Percentiles rank a stretch among this genome's conserved stretches.
Evolutionary conservation across 2,797 vertebrate genomes (phyloP).

Genomic region (Paedocypris micromegethes): DNA sequence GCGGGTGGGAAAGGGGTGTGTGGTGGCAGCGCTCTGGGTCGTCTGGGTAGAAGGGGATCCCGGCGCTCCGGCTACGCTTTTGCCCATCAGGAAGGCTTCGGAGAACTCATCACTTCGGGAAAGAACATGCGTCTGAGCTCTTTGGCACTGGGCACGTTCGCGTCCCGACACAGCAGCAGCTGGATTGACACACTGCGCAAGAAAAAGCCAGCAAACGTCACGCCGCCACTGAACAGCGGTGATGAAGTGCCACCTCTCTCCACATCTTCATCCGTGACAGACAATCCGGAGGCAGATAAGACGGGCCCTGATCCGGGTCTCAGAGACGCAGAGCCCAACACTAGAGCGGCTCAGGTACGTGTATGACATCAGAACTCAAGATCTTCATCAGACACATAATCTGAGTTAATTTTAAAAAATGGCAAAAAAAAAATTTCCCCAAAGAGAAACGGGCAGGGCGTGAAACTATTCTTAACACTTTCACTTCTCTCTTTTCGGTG

Average conservation of each 20-base stretch:
- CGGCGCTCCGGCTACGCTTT: slow-evolving; percentile 88
- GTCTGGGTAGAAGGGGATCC: slow-evolving; percentile 68
- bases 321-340: slow-evolving; percentile 53
- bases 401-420: background rate
- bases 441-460: slow-evolving; percentile 34
- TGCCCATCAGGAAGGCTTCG: slow-evolving; percentile 91
- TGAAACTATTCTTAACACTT: slow-evolving; percentile 19
- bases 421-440: slow-evolving; percentile 6
- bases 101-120: slow-evolving; percentile 91
- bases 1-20: slow-evolving; percentile 51
- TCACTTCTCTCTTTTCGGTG: slow-evolving; percentile 24
- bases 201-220: slow-evolving; percentile 65
- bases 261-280: slow-evolving; percentile 55
- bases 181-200: slow-evolving; percentile 89
- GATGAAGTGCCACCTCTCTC: slow-evolving; percentile 58
- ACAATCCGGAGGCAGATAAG: slow-evolving; percentile 51
- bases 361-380: background rate
- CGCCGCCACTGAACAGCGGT: slow-evolving; percentile 33
- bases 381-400: background rate
- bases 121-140: slow-evolving; percentile 94
- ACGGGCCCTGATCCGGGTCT: slow-evolving; percentile 32
- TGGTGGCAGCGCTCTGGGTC: slow-evolving; percentile 68
- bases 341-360: slow-evolving; percentile 62
- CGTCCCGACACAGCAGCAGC: slow-evolving; percentile 74
- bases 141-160: slow-evolving; percentile 75